Evolutionary conservation across 2,888 invertebrate genomes (phyloP).

Genomic region (Pterobdella sp.): DNA sequence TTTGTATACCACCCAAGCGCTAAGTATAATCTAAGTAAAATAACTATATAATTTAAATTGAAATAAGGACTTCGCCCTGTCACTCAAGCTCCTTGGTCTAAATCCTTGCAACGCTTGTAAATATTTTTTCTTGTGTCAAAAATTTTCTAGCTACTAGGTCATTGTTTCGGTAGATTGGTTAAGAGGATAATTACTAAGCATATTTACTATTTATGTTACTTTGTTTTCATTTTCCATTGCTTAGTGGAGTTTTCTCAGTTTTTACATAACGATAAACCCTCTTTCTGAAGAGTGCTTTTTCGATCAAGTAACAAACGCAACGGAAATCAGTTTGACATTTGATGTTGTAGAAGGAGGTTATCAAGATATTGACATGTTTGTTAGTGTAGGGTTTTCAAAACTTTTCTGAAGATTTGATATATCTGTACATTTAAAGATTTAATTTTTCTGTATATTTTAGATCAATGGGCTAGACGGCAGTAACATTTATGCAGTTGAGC

Average conservation of each 20-base stretch:
- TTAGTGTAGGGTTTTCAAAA: conserved; percentile 39
- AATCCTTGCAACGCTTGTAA: too few species aligned
- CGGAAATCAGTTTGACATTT: conserved; percentile 90
- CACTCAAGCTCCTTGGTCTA: too few species aligned
- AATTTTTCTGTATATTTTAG: too few species aligned
- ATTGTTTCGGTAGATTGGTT: neutral
- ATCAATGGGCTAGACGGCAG: conserved; percentile 86
- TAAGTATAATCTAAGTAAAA: too few species aligned
- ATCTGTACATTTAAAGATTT: neutral
- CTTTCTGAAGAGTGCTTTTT: conserved; percentile 99
- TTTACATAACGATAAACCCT: conserved; percentile 70
- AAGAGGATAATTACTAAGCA: neutral
- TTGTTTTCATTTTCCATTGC: conserved; percentile 26
- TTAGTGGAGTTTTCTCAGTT: conserved; percentile 33
- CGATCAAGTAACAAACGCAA: conserved; percentile 84
- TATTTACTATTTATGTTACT: neutral
- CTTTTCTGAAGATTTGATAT: neutral
- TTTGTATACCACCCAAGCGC: too few species aligned
- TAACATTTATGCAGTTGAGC: conserved; percentile 77
- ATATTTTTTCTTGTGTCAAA: too few species aligned
- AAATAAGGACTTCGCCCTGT: too few species aligned
- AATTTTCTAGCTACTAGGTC: neutral
- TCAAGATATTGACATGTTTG: conserved; percentile 84
- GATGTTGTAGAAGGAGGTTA: conserved; percentile 99
- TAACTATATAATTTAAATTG: too few species aligned